Base-by-base conservation (phyloP, 2,797 vertebrate species). In the Rhodeus uyekii region DNA sequence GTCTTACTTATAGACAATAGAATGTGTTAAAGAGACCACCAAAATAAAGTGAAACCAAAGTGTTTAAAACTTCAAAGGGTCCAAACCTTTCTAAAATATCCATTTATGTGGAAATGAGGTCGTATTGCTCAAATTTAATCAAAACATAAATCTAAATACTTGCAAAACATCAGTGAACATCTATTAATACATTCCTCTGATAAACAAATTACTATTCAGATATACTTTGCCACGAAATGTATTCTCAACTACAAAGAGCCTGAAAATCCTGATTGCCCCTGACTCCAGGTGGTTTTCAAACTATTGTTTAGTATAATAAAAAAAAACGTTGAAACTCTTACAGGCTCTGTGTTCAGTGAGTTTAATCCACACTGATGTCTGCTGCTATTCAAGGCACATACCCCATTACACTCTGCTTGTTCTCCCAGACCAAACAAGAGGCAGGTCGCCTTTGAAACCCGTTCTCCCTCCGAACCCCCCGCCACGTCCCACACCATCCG, bases 361-460 rank as follows among this genome's bases (percentile, higher is more conserved):
- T 50, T 32, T 87, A 69, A 82, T 83, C 60, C 77, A 83, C 68
- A 73, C 55, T 76, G 65, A 82, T 55, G 86, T 75, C 34, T 78
- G 76, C 78, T 77, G 19, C 55, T 65, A 85, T 87, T 67, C 81
- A 84, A 60, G 38, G 61, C 76, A 77, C 80, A 76, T 61, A 46
- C 61, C 58, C 69, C 82, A 68, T 79, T 64, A 74, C 77, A 27
- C 67, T 73, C 67, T 44, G 81, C 79, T 22, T 86, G 85, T 86
- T 87, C 75, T 75, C 69, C 14, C 84, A 86, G 87, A 87, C 87
- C 86, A 85, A 87, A 87, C 86, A 88, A 85, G 69, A 86, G 74
- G 69, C 85, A 83, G 87, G 87, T 86, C 84, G 85, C 87, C 86
- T 89, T 89, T 89, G 87, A 88, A 90, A 85, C 50, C 72, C 39